phyloP scores from a whole-genome alignment of 2,113 vertebrate genomes.

The Pycnonotus jocosus region DNA sequence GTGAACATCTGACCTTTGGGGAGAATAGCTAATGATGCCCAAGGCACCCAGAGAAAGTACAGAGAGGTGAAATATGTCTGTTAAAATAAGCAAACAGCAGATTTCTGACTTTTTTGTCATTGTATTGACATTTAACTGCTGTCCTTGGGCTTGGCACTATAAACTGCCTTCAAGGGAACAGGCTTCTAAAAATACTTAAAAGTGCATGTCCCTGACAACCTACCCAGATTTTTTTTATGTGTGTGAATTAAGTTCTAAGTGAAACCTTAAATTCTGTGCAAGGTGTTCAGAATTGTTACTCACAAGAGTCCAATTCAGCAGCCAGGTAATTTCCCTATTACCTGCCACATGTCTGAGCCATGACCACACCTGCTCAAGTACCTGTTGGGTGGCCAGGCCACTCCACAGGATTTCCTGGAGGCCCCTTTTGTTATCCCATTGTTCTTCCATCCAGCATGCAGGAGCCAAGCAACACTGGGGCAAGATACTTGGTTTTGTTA shows the following conservation, averaged over 20 bases:
- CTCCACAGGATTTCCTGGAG: too few relatives aligned
- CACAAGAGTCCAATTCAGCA: rapidly evolving
- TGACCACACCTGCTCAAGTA: not conserved
- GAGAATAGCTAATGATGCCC: not conserved
- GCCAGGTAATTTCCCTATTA: not conserved
- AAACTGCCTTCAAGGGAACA: not conserved
- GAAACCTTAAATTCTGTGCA: not conserved
- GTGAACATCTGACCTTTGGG: not conserved
- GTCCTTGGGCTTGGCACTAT: not conserved
- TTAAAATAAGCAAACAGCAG: not conserved
- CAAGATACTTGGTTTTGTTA: not conserved
- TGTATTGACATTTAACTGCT: not conserved
- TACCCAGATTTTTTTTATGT: not conserved
- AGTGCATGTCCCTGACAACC: not conserved
- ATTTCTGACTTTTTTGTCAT: too few relatives aligned
- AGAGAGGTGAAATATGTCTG: not conserved
- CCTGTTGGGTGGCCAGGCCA: not conserved
- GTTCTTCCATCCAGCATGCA: not conserved
- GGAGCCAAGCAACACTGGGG: not conserved
- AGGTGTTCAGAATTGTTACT: not conserved
- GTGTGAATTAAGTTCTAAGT: not conserved
- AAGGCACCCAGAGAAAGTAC: not conserved
- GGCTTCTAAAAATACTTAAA: not conserved
- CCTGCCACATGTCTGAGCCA: rapidly evolving
- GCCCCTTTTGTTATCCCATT: not conserved